Evolutionary conservation across 2,797 vertebrate genomes (phyloP), one percentile per base, ranked within the genome.

Genomic region (Darevskia mixta): DNA sequence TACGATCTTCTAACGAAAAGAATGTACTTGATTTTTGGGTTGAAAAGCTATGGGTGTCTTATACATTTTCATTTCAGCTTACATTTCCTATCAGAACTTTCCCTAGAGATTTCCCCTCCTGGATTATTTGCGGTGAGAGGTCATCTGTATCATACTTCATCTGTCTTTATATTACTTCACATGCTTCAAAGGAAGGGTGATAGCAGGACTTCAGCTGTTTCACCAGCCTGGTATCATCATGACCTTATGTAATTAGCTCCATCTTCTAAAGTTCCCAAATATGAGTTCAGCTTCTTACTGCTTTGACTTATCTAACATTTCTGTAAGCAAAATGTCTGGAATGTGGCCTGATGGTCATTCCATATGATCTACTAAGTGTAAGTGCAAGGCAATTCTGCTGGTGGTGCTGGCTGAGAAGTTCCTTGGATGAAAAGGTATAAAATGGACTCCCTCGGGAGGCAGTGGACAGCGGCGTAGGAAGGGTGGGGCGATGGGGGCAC

Each of bases 81-180:
- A 91, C 90, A 89, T 85, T 87, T 92, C 89, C 88, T 91, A 91
- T 88, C 93, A 92, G 82, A 66, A 86, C 91, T 88, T 38, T 93
- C 71, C 17, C 83, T 94, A 78, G 71, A 93, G 93, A 43, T 88
- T 94, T 94, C 89, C 92, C 3, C n/a, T 3, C 43, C 91, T 92
- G 89, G 94, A 94, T 94, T 93, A 92, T 94, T 92, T 93, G 87
- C 89, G 78, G 86, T 90, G 92, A 96, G 93, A 94, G 93, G 94
- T 95, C 93, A 90, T 77, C 89, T 85, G 88, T 89, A 86, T 94
- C 93, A 85, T 93, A 94, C 94, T 93, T 94, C 93, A 95, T 94
- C 94, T 95, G 93, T 93, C 92, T 95, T 88, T 82, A 76, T 90
- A 72, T 82, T 80, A 67, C 2, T 2, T 91, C 87, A 93, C 87